Evolutionary conservation across 2,888 invertebrate genomes (phyloP), one percentile per base, ranked within the genome.

Genomic region (Bellardia pandia): DNA sequence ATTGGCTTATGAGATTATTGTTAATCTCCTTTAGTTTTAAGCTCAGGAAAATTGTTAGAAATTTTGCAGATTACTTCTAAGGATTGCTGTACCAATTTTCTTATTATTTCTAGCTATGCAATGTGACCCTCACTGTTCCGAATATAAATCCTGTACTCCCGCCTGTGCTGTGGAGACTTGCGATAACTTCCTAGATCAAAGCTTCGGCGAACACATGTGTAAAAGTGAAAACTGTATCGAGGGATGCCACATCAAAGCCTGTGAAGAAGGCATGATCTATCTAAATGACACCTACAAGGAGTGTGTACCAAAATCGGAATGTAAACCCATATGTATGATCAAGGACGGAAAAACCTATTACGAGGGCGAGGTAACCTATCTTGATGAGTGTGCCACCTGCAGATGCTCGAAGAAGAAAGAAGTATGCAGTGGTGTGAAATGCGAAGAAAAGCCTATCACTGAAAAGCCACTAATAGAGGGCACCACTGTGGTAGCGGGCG

Each of bases 101-200:
- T 71, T 48, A 45, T 13, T 33, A 51, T 56, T 72, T 81, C n/a
- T 45, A 97, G 97, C 98, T 0, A 96, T 98, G 94, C 98, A 98
- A 93, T 98, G 98, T 90, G 97, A 98, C 92, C 96, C 96, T 89
- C 95, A 95, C 64, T 97, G 97, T 90, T 95, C 97, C 0, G 95
- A 95, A 78, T 98, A 98, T 94, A 96, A 96, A 86, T 95, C 97
- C 0, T 98, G 98, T 91, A 94, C 98, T 16, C 95, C 97, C 0
- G 95, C 97, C 3, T 98, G 98, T 90, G 97, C 98, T 0, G 94
- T 95, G 13, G 96, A 96, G 92, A 98, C 97, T 0, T 98, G 98
- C 91, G 97, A 98, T 90, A 98, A 97, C 91, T 95, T 95, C 9
- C 92, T 96, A 9, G 95, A 96, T 86, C 96, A 96, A 90, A 94